These are phyloP conservation scores for Osmerus eperlanus DNA, from an alignment of 2,113 vertebrate genomes.

Conservation along the genomic window DNA sequence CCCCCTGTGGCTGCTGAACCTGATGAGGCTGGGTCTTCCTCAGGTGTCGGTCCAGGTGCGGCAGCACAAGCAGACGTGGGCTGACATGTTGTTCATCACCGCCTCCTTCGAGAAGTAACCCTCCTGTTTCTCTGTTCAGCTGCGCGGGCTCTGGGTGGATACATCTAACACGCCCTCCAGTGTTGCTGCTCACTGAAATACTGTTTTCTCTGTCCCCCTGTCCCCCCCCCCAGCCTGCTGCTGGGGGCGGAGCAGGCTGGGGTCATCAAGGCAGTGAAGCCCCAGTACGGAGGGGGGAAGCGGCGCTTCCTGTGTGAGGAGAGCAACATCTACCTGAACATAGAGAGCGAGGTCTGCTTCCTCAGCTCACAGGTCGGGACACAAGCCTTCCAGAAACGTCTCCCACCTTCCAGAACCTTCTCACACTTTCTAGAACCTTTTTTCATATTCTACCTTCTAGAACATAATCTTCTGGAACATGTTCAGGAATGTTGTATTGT, in stretches of 20 bases:
- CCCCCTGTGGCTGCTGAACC: slow-evolving; percentile 91
- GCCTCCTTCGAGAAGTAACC: slow-evolving; percentile 90
- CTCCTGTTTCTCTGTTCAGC: background rate
- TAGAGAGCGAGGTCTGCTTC: slow-evolving; percentile 91
- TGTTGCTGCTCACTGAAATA: background rate
- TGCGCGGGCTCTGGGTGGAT: background rate
- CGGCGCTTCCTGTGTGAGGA: slow-evolving; percentile 91
- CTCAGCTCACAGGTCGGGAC: slow-evolving; percentile 90
- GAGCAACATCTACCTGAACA: slow-evolving; percentile 96
- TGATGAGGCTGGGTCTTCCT: slow-evolving; percentile 90
- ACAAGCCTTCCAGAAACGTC: background rate
- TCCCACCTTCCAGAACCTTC: background rate
- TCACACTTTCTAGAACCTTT: too few species aligned
- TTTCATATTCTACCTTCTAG: too few species aligned
- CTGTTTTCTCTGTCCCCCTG: slow-evolving; percentile 2
- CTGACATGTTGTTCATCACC: slow-evolving; percentile 93
- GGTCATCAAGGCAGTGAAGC: slow-evolving; percentile 86
- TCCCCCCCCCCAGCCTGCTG: slow-evolving; percentile 80
- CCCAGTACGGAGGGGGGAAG: slow-evolving; percentile 88
- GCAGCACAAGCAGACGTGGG: slow-evolving; percentile 87
- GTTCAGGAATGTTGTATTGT: background rate
- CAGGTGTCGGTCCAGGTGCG: slow-evolving; percentile 95
- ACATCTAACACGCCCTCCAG: background rate
- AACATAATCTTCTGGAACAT: background rate
- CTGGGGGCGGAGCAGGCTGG: slow-evolving; percentile 90